Evolutionary conservation across 35 echinoderm and acorn worm genomes (phyloP).

Genomic region (Lytechinus pictus): DNA sequence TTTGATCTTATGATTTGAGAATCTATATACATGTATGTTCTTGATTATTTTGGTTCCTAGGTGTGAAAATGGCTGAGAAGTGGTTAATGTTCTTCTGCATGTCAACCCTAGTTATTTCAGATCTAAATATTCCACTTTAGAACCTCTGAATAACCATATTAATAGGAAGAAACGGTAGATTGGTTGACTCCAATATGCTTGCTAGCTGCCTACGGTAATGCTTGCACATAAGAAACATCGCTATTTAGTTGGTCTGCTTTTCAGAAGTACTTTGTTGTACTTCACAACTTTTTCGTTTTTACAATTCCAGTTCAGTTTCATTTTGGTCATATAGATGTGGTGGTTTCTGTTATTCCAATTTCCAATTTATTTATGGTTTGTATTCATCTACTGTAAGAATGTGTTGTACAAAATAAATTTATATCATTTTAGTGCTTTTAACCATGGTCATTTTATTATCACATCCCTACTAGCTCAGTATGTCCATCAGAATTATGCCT

Average conservation of each 20-base stretch:
- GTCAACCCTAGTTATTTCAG: too few species aligned
- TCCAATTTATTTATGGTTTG: neutral
- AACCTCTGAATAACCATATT: neutral
- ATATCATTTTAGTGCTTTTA: neutral
- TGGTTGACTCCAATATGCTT: neutral
- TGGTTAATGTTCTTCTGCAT: too few species aligned
- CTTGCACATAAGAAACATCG: too few species aligned
- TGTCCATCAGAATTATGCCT: neutral
- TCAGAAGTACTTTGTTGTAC: neutral
- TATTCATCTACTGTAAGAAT: neutral
- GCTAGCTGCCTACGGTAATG: neutral
- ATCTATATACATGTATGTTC: too few species aligned
- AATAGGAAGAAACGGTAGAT: neutral
- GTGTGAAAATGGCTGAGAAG: too few species aligned
- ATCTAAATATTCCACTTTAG: neutral
- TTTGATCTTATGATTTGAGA: too few species aligned
- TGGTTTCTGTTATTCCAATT: neutral
- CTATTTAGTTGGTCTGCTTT: neutral
- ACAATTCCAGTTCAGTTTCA: neutral
- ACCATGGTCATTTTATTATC: neutral
- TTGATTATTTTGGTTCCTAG: too few species aligned
- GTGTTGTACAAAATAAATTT: neutral
- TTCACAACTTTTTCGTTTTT: neutral
- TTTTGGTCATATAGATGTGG: neutral
- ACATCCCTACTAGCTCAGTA: neutral